These are phyloP conservation scores for Verasper variegatus DNA, from an alignment of 2,113 vertebrate genomes.

Conservation along the genomic window DNA sequence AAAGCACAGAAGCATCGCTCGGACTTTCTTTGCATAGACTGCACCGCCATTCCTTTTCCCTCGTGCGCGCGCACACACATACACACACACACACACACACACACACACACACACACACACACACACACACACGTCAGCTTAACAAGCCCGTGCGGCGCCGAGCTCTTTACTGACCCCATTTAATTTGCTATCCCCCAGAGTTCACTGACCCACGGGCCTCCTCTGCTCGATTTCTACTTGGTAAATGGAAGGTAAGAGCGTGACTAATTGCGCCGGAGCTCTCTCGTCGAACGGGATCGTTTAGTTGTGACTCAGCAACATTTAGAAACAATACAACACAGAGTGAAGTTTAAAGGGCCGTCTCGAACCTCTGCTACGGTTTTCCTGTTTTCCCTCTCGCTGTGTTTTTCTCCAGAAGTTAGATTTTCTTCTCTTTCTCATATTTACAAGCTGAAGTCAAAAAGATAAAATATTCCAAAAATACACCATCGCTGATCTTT, in stretches of 20 bases:
- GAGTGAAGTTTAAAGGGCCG: slow-evolving; percentile 43
- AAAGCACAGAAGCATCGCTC: slow-evolving; percentile 65
- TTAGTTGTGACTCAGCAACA: slow-evolving; percentile 49
- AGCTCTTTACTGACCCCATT: slow-evolving; percentile 58
- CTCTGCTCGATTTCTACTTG: slow-evolving; percentile 49
- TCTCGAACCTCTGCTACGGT: slow-evolving; percentile 59
- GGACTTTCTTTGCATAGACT: slow-evolving; percentile 78
- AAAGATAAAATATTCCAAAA: slow-evolving; percentile 51
- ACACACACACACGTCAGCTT: slow-evolving; percentile 12
- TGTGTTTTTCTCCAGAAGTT: slow-evolving; percentile 17
- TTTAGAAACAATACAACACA: slow-evolving; percentile 46
- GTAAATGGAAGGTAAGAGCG: slow-evolving; percentile 62
- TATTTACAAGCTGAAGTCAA: slow-evolving; percentile 71
- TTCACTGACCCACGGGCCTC: slow-evolving; percentile 59
- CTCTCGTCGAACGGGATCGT: slow-evolving; percentile 45
- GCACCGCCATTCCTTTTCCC: slow-evolving; percentile 52
- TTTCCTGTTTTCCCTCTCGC: slow-evolving; percentile 24
- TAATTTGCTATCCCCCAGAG: slow-evolving; percentile 63
- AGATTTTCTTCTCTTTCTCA: background rate
- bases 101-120: background rate
- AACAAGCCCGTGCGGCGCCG: slow-evolving; percentile 40
- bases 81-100: too few relatives aligned
- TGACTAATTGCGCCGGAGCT: slow-evolving; percentile 63
- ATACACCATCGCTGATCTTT: slow-evolving; percentile 50
- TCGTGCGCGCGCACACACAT: background rate